Conservation (phyloP, 2,797 vertebrate species). For the Lycodopsis pacificus region DNA sequence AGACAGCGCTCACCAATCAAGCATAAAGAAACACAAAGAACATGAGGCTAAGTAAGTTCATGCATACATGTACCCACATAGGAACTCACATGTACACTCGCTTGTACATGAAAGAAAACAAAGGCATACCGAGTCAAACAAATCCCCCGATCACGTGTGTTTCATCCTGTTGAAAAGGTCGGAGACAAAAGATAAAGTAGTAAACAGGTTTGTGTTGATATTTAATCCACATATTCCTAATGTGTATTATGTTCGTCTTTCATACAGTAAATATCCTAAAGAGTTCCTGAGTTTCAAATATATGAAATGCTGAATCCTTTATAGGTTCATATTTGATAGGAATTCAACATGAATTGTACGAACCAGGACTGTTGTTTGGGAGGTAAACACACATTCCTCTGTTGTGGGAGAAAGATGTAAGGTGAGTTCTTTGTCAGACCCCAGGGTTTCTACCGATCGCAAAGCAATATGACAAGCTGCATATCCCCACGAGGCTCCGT, state of each 20-base stretch:
- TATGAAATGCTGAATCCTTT: neutral
- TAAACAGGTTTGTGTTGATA: neutral
- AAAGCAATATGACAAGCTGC: slow-evolving; percentile 72
- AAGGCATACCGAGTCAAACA: neutral
- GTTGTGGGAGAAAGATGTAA: slow-evolving; percentile 57
- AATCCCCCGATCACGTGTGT: neutral
- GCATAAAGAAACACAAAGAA: neutral
- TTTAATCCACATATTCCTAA: neutral
- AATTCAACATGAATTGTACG: slow-evolving; percentile 22
- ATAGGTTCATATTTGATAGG: slow-evolving; percentile 13
- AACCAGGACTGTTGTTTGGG: slow-evolving; percentile 14
- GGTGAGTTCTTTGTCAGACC: slow-evolving; percentile 70
- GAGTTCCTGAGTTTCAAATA: neutral
- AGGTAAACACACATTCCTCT: slow-evolving; percentile 46
- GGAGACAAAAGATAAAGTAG: neutral
- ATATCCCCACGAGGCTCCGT: slow-evolving; percentile 64
- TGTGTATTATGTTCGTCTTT: neutral
- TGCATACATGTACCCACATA: neutral
- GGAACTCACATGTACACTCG: neutral
- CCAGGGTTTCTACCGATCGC: slow-evolving; percentile 60
- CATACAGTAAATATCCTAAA: slow-evolving; percentile 1
- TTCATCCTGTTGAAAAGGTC: neutral
- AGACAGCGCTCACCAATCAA: neutral
- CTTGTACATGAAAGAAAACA: neutral
- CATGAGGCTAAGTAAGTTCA: neutral